These are phyloP conservation scores for Capitulum mitella DNA, from an alignment of 2,888 invertebrate species.

Conservation along the genomic window DNA sequence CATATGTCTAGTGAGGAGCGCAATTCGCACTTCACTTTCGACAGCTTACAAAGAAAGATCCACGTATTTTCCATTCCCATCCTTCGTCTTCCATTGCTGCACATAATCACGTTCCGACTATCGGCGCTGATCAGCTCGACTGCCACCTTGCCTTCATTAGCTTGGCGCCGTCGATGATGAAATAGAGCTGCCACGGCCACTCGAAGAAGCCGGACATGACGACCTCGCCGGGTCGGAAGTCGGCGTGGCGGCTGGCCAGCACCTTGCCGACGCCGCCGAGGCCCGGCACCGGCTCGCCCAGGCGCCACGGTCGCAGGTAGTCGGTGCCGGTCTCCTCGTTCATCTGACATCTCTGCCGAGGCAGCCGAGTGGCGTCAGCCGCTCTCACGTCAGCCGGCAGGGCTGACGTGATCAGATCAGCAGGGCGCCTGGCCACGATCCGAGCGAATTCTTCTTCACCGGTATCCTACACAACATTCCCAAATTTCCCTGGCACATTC, in stretches of 20 bases:
- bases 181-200: conserved; percentile 8
- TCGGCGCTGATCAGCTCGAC: too few species aligned
- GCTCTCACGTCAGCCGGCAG: neutral
- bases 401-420: neutral
- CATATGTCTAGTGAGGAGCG: too few species aligned
- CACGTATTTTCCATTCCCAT: too few species aligned
- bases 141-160: neutral
- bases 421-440: neutral
- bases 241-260: neutral
- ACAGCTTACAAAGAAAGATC: too few species aligned
- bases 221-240: neutral
- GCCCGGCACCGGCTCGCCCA: neutral
- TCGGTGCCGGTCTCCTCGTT: neutral
- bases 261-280: conserved; percentile 8
- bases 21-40: too few species aligned
- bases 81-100: too few species aligned
- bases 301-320: neutral
- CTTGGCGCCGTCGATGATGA: neutral
- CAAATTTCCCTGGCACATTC: neutral
- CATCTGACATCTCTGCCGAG: conserved; percentile 18
- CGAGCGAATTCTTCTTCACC: neutral
- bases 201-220: conserved; percentile 3
- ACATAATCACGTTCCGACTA: too few species aligned
- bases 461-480: neutral
- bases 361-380: neutral